Evolutionary conservation across 2,797 vertebrate species (phyloP), one percentile per base, ranked within the genome.

Genomic region (Rhinichthys osculus): DNA sequence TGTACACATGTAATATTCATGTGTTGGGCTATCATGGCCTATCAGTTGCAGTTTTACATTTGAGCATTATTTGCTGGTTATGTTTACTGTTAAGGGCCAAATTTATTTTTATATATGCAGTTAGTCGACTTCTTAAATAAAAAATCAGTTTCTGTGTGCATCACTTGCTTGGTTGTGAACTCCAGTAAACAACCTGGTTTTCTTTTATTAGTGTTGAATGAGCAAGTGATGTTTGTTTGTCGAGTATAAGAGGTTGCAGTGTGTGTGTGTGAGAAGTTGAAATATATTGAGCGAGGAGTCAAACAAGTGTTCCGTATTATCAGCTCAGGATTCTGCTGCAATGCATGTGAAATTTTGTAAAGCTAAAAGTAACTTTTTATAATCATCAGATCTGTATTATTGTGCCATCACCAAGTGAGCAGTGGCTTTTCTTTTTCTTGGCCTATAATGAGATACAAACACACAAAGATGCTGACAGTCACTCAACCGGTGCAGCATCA

Each of bases 381-480:
- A n/a, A 50, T 69, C 62, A 69, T 35, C 70, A 52, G 50, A 69
- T 84, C 19, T 70, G 47, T 57, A 84, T 78, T 70, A 74, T 47
- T 54, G n/a, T 78, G 62, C 70, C 74, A 70, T 74, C 83, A 57
- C 5, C 35, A 30, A 84, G 64, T 54, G 47, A 83, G 81, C 27
- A 50, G 54, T 14, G 52, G 44, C 30, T 83, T 66, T 50, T 44
- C 74, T 78, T 67, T 70, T 69, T 57, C 44, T 27, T 70, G 33
- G 78, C 14, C 38, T 57, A 17, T 79, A 85, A 85, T 85, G 74
- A 85, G 83, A 23, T 77, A 57, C 44, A 38, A 8, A n/a, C 62
- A 84, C 59, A 10, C 35, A 69, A 70, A 79, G 50, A 42, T 59
- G 66, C 83, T 79, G 83, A 85, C 52, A 78, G 50, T 70, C 67